These are phyloP conservation scores for Drosophila sulfurigaster DNA, from an alignment of 1,140 invertebrate genomes.

Conservation along the genomic window DNA sequence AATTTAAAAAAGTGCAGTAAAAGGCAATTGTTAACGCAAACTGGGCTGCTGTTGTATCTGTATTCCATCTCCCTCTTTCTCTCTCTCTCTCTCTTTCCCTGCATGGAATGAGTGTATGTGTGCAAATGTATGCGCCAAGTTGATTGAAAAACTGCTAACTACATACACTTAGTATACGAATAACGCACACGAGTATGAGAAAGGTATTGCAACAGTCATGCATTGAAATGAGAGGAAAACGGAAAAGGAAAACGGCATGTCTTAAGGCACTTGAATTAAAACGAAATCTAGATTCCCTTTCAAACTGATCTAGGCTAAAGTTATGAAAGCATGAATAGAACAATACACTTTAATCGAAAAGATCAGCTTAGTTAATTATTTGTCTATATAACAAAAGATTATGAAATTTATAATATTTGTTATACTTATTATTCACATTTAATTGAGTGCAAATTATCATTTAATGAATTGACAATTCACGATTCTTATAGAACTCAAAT, in stretches of 20 bases:
- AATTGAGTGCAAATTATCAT: too few relatives aligned
- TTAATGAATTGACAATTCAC: too few relatives aligned
- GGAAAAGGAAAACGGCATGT: slow-evolving; percentile 43
- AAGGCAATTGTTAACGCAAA: slow-evolving; percentile 74
- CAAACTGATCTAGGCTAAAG: neutral
- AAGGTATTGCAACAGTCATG: slow-evolving; percentile 50
- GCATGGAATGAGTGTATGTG: neutral
- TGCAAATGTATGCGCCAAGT: slow-evolving; percentile 53
- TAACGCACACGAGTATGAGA: slow-evolving; percentile 20
- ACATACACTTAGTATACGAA: slow-evolving; percentile 65
- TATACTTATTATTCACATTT: too few relatives aligned
- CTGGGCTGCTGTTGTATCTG: slow-evolving; percentile 33
- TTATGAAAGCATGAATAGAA: neutral
- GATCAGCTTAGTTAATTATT: too few relatives aligned
- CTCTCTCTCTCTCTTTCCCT: neutral
- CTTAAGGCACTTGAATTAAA: slow-evolving; percentile 31
- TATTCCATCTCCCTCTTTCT: neutral
- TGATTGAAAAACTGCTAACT: slow-evolving; percentile 82
- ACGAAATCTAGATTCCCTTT: slow-evolving; percentile 56
- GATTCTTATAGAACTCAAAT: too few relatives aligned
- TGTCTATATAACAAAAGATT: too few relatives aligned
- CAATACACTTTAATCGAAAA: too few relatives aligned
- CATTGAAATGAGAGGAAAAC: slow-evolving; percentile 52
- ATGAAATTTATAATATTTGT: too few relatives aligned
- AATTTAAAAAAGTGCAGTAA: slow-evolving; percentile 73